Base-by-base conservation (phyloP, 2,888 invertebrate species). In the Tridacna crocea region DNA sequence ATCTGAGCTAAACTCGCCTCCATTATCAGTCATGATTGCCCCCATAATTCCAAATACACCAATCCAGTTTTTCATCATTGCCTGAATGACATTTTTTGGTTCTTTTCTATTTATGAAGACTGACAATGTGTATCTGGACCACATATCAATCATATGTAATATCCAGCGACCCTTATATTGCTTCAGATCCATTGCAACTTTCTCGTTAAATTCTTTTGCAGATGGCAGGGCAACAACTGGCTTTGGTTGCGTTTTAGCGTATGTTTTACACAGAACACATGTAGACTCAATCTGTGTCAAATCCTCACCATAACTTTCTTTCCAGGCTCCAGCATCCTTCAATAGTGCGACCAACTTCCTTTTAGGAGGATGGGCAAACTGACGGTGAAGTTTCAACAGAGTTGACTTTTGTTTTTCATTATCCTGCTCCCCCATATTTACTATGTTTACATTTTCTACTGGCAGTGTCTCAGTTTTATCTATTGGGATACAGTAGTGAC, bases 101-200 rank as follows among this genome's bases (percentile, higher is more conserved):
- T 26, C 66, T 48, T 83, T 83, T 66, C 73, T 75, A 17, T n/a
- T 55, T 12, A 84, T 47, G 48, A 79, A 79, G 12, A 80, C 80
- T 26, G 84, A 82, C 22, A 80, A 65, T 15, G 84, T 84, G 24
- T 74, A 84, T 19, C 76, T 68, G 0, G 83, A 81, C 79, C 79
- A 85, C 73, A 85, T 82, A 65, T 87, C 82, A 27, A 82, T 85
- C 27, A 87, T 72, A 36, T 87, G 83, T 15, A 85, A 48, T 22
- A 85, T 83, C 83, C 79, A 87, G 0, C 66, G 15, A 10, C 72
- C 80, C 17, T 79, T 77, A 27, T 73, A 83, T 24, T 83, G 79
- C 75, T 87, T 87, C 3, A 87, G 73, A 61, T 85, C 83, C 72
- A 82, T 83, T 13, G 83, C 80, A n/a, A 83, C 80, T 65, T 66